Evolutionary conservation across 2,888 invertebrate species (phyloP).

Genomic region (Mesorhabditis spiculigera): DNA sequence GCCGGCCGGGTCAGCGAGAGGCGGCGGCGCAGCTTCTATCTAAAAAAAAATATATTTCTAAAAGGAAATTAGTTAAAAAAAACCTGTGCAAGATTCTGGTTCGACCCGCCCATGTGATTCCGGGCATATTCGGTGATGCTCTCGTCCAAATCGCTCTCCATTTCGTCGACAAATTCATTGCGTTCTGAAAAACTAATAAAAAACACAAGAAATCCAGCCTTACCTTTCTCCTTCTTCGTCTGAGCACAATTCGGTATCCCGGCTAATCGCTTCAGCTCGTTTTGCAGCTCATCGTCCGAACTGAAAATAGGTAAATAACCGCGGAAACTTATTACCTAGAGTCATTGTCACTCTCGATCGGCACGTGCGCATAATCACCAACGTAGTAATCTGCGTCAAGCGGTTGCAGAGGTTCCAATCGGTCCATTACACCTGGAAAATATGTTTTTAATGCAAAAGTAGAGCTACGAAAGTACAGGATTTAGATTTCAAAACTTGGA

Average conservation of each 20-base stretch:
- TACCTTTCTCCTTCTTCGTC: conserved; percentile 15
- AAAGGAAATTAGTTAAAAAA: too few relatives aligned
- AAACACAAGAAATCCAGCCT: background rate
- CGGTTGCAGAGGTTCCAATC: conserved; percentile 71
- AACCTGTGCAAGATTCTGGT: too few relatives aligned
- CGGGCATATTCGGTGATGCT: conserved; percentile 33
- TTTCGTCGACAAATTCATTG: conserved; percentile 44
- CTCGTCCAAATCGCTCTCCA: conserved; percentile 40
- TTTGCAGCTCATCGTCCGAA: conserved; percentile 48
- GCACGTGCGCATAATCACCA: conserved; percentile 20
- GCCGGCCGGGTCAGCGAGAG: background rate
- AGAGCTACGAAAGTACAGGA: too few relatives aligned
- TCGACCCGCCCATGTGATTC: conserved; percentile 20
- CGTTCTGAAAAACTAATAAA: background rate
- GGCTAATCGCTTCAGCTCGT: conserved; percentile 31
- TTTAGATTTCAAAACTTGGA: too few relatives aligned
- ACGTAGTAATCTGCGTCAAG: conserved; percentile 40
- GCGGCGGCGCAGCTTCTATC: background rate
- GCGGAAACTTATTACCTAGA: conserved; percentile 5
- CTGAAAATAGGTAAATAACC: conserved; percentile 24
- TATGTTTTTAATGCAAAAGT: too few relatives aligned
- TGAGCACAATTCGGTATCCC: conserved; percentile 25
- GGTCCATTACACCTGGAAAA: conserved; percentile 20
- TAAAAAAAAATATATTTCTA: background rate
- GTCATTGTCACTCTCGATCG: conserved; percentile 17